Evolutionary conservation across 2,113 vertebrate species (phyloP), one percentile per base, ranked within the genome.

Genomic region (Nothobranchius kuhntae): DNA sequence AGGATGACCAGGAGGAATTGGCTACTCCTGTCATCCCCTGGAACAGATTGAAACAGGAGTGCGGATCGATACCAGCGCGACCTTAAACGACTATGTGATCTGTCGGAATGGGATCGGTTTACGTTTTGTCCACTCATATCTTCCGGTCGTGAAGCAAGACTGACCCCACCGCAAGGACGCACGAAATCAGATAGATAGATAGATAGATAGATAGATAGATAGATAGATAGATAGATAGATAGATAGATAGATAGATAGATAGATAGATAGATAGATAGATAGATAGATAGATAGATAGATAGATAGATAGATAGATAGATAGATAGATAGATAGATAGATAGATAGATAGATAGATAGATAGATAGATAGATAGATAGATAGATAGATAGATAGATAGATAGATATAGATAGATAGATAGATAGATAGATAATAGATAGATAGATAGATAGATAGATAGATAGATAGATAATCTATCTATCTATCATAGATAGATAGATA

Each of bases 71-170:
- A 67, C 50, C 53, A 21, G 70, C 55, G 8, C 82, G 75, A 87
- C 87, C 84, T 89, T 86, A 90, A 82, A 73, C 45, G 65, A 79
- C 76, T 46, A 75, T 87, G 62, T 10, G 69, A 85, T 87, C 71
- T 77, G 72, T 77, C 68, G 75, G 80, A 81, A 73, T 76, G 69
- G 58, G 82, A 81, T 84, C 60, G 66, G 65, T 82, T 78, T 61
- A 58, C 79, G 53, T 60, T 65, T 66, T 66, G 82, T 73, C 66
- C 77, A 75, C 71, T 85, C 84, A 69, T 30, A 60, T n/a, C 81
- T 82, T 70, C 81, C 84, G 58, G 71, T 61, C 47, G 40, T 13
- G 26, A 61, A 60, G 24, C 30, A 69, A 75, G 70, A 13, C 42
- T 68, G 78, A 76, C 78, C 79, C 64, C 47, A 26, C 9, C 52